Conservation (phyloP, 2,888 invertebrate species). For the Ormyrus labotus region DNA sequence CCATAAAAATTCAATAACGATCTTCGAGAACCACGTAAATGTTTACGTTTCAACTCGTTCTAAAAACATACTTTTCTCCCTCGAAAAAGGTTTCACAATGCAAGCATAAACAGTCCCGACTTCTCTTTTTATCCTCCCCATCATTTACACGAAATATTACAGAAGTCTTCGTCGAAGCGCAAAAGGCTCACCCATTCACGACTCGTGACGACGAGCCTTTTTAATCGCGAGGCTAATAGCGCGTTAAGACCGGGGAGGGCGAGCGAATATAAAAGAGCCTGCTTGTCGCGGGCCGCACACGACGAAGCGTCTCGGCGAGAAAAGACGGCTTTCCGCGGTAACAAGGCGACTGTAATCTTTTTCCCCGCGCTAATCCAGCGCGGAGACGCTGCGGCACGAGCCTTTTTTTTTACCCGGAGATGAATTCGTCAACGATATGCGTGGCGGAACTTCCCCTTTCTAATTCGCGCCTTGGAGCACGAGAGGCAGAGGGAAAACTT, state of each 20-base stretch:
- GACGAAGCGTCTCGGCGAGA: neutral
- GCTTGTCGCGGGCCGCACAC: constrained; percentile 29
- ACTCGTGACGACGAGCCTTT: constrained; percentile 39
- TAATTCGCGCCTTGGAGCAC: too few relatives aligned
- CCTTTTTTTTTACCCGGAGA: neutral
- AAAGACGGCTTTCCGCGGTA: too few relatives aligned
- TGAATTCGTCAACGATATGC: constrained; percentile 29
- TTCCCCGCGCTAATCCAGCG: constrained; percentile 14
- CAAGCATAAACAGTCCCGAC: constrained; percentile 8
- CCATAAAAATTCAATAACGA: too few relatives aligned
- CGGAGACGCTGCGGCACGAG: constrained; percentile 17
- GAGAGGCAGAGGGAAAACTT: too few relatives aligned
- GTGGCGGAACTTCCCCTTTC: neutral
- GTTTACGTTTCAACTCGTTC: constrained; percentile 9
- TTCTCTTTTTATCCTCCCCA: constrained; percentile 1
- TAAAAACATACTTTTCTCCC: constrained; percentile 36
- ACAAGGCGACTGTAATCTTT: too few relatives aligned
- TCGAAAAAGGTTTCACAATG: neutral
- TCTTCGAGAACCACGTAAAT: too few relatives aligned
- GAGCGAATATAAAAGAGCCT: constrained; percentile 2
- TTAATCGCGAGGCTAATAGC: constrained; percentile 35
- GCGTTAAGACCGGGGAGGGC: constrained; percentile 26
- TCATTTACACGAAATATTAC: constrained; percentile 10
- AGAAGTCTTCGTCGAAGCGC: constrained; percentile 6
- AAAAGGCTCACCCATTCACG: constrained; percentile 24